Evolutionary conservation across 1,140 invertebrate species (phyloP).

Genomic region (Brachionus paranguensis): DNA sequence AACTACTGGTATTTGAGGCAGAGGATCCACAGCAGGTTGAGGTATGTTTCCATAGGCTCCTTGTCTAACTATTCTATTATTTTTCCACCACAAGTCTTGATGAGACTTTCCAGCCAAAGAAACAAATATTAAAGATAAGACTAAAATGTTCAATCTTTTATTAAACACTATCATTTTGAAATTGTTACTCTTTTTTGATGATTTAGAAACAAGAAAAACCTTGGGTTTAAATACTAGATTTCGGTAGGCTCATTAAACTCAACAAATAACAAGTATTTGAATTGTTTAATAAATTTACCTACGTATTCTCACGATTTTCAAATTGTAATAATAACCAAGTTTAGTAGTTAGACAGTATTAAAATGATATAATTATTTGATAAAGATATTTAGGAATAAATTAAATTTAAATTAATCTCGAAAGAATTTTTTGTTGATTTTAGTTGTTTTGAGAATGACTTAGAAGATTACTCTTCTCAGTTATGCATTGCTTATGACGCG

Average conservation of each 20-base stretch:
- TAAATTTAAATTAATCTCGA: neutral
- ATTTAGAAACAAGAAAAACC: neutral
- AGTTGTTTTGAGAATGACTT: neutral
- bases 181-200: neutral
- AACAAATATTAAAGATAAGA: neutral
- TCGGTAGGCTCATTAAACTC: neutral
- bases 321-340: neutral
- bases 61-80: slow-evolving; percentile 3
- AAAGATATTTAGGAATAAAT: neutral
- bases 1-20: neutral
- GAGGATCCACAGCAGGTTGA: neutral
- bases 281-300: slow-evolving; percentile 7
- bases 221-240: slow-evolving; percentile 1
- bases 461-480: neutral
- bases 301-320: slow-evolving; percentile 1
- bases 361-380: neutral
- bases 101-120: neutral
- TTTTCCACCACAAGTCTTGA: slow-evolving; percentile 11
- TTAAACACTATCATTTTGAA: slow-evolving; percentile 3
- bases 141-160: neutral
- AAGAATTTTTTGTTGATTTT: neutral
- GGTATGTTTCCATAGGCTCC: neutral
- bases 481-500: neutral
- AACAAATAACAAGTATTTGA: slow-evolving; percentile 2
- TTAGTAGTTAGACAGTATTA: neutral